Percentiles rank a stretch among this genome's conserved stretches.
Conservation (phyloP, 2,113 vertebrate species). For the Sander vitreus region DNA sequence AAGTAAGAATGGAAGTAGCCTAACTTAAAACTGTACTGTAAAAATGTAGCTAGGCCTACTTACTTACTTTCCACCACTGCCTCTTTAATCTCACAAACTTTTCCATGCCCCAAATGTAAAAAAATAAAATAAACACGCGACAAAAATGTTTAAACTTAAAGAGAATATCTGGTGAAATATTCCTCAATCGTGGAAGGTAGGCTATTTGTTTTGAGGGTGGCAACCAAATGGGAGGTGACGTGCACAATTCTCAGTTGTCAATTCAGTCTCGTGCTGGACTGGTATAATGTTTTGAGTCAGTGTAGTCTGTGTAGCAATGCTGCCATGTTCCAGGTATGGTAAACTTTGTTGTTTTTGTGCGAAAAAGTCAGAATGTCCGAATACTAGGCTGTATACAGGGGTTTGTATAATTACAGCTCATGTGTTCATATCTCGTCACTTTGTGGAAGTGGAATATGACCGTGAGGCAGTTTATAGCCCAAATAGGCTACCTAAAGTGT, state of each 20-base stretch:
- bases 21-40: too few relatives aligned
- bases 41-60: too few relatives aligned
- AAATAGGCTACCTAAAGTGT: background rate
- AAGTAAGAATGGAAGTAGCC: too few relatives aligned
- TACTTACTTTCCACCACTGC: background rate
- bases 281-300: background rate
- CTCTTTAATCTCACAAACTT: background rate
- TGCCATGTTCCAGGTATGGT: constrained; percentile 32
- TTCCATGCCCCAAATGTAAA: background rate
- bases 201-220: background rate
- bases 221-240: constrained; percentile 33
- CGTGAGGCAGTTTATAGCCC: too few relatives aligned
- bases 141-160: background rate
- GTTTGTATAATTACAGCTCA: background rate
- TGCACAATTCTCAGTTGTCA: constrained; percentile 25
- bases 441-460: background rate
- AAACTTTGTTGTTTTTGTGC: background rate
- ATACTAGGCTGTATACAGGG: too few relatives aligned
- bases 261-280: constrained; percentile 35
- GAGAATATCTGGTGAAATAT: too few relatives aligned
- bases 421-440: background rate
- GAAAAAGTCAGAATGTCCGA: background rate
- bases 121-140: background rate
- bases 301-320: background rate
- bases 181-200: background rate